Base-by-base conservation (phyloP, 2,797 vertebrate species). In the Choloepus didactylus region DNA sequence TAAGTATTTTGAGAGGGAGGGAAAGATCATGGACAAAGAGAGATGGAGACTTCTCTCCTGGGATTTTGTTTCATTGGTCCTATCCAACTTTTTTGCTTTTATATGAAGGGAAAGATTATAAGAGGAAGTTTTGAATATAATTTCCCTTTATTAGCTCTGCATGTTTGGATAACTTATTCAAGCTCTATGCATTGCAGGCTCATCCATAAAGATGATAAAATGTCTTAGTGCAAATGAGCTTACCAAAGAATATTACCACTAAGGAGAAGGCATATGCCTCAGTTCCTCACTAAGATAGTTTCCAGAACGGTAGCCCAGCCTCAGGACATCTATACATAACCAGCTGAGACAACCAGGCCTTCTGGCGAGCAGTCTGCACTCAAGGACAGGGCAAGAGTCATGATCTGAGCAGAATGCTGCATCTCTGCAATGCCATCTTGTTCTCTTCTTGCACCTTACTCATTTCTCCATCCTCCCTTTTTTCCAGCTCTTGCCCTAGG, bases 61-160 rank as follows among this genome's bases (percentile, higher is more conserved):
- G 59, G 85, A 76, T 95, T 82, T 64, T 88, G 80, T 86, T 81
- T 92, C 60, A 81, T 27, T 49, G 9, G 3, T 38, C 51, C 18
- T 51, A 25, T 29, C 49, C 54, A 87, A n/a, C 77, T 25, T 41
- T 85, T 60, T 80, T 4, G 59, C 46, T 86, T 95, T 56, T 27
- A 60, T 80, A 67, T 27, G n/a, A 85, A 77, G 10, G 35, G 7
- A 51, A 19, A 89, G 31, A 82, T 44, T 56, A 49, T 44, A 75
- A 76, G 44, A 72, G 66, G 64, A 84, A 59, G 18, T 12, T 56
- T 38, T 75, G 9, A 70, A 56, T 80, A 64, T 35, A 38, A 27
- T 44, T 51, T 35, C 35, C 44, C n/a, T 85, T 77, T 89, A 64
- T 77, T 35, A 85, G 41, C n/a, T 84, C 77, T 41, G 19, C 18